Evolutionary conservation across 2,113 vertebrate genomes (phyloP).

Genomic region (Clarias magur): DNA sequence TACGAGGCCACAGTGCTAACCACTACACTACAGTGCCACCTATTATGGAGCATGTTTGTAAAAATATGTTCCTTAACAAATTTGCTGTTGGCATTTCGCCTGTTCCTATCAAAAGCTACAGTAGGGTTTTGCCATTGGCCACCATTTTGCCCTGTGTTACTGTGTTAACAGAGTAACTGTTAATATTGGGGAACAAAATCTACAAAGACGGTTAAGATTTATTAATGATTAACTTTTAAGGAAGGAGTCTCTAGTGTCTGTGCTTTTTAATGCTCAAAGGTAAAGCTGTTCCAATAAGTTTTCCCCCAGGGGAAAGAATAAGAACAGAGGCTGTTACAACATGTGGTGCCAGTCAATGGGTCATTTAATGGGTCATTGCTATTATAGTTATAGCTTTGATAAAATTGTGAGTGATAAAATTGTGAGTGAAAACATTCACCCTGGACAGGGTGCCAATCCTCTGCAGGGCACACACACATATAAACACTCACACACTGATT

Average conservation of each 20-base stretch:
- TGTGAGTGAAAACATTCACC: too few species aligned
- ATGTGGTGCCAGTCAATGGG: not conserved
- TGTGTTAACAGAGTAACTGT: not conserved
- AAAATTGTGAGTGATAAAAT: not conserved
- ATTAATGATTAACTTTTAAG: not conserved
- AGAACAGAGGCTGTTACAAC: not conserved
- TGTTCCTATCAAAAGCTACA: too few species aligned
- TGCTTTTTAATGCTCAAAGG: not conserved
- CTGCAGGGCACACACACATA: too few species aligned
- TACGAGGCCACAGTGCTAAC: too few species aligned
- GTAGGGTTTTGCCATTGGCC: too few species aligned
- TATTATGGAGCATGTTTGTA: not conserved
- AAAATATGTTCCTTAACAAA: not conserved
- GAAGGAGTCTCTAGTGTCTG: not conserved
- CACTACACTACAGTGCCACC: too few species aligned
- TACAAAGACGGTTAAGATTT: not conserved
- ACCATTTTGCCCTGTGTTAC: too few species aligned
- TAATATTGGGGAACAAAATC: too few species aligned
- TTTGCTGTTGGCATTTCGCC: not conserved
- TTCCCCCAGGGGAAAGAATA: not conserved
- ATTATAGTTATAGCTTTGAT: not conserved
- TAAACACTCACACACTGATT: too few species aligned
- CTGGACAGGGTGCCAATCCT: too few species aligned
- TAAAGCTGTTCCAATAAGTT: not conserved
- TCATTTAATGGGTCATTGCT: not conserved